phyloP scores from a whole-genome alignment of 2,113 vertebrate genomes.

The Cricetomys ansorgei region DNA sequence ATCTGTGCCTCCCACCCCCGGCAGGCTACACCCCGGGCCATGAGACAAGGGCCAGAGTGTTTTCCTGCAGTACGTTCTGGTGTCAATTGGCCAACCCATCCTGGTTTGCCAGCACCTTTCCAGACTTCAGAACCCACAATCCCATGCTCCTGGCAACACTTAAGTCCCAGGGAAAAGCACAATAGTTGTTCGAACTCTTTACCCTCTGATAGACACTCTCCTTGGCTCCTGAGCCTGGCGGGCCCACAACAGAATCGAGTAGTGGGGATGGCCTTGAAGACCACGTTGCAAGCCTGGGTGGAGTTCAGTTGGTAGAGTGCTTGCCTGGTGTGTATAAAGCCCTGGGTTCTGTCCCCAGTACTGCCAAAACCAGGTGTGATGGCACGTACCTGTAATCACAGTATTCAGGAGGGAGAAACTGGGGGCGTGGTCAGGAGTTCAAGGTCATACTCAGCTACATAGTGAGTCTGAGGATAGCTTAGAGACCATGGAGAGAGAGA shows the following conservation, averaged over 20 bases:
- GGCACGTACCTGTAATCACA: background rate
- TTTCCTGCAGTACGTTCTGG: background rate
- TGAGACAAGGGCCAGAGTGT: no score
- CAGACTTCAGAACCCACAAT: background rate
- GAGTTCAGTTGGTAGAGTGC: background rate
- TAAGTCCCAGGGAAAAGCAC: background rate
- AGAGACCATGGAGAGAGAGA: background rate
- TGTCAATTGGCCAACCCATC: background rate
- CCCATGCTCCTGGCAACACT: background rate
- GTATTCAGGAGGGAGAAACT: background rate
- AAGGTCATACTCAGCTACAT: background rate
- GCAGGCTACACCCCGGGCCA: rapidly evolving
- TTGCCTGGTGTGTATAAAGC: no score
- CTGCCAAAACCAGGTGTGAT: background rate
- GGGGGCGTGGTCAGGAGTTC: background rate
- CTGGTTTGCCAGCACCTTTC: background rate
- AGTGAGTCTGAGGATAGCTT: background rate
- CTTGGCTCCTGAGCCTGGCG: background rate
- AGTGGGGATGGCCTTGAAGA: background rate
- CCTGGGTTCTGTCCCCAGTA: background rate
- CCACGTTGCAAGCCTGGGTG: background rate
- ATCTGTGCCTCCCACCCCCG: no score
- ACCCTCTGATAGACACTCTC: background rate
- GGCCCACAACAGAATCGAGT: background rate
- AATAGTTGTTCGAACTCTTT: background rate